phyloP scores from a whole-genome alignment of 2,888 invertebrate species.

The Tinea semifulvella region DNA sequence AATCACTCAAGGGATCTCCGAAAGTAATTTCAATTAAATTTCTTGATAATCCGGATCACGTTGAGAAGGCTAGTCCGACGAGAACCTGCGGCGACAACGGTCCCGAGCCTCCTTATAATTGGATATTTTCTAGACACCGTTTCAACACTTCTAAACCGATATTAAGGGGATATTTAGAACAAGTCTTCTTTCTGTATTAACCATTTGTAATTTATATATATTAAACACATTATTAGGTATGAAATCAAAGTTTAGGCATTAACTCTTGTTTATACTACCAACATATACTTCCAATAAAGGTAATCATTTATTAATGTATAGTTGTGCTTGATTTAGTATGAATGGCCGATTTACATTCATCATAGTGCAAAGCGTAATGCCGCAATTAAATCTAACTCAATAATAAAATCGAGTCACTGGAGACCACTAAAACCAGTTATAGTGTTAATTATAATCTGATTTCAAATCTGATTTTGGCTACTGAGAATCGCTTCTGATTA shows the following conservation, averaged over 20 bases:
- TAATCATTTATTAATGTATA: too few species aligned
- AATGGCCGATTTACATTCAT: slow-evolving; percentile 57
- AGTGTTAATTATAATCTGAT: slow-evolving; percentile 57
- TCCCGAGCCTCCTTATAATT: slow-evolving; percentile 41
- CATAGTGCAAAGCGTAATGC: slow-evolving; percentile 30
- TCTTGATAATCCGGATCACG: slow-evolving; percentile 59
- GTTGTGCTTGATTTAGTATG: slow-evolving; percentile 1
- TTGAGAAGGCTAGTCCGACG: slow-evolving; percentile 21
- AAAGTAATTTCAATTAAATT: slow-evolving; percentile 61
- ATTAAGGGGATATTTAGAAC: slow-evolving; percentile 1
- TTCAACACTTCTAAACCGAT: slow-evolving; percentile 12
- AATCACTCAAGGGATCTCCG: slow-evolving; percentile 41
- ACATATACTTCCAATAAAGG: too few species aligned
- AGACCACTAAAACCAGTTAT: slow-evolving; percentile 39
- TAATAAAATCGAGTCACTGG: not conserved
- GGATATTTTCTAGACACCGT: slow-evolving; percentile 36
- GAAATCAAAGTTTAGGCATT: too few species aligned
- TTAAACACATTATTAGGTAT: too few species aligned
- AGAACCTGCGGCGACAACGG: slow-evolving; percentile 37
- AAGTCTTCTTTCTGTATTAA: too few species aligned
- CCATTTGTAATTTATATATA: too few species aligned
- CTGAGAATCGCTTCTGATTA: slow-evolving; percentile 33
- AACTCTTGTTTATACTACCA: too few species aligned
- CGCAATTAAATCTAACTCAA: too few species aligned
- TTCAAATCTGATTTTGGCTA: slow-evolving; percentile 56